These are phyloP conservation scores for Pseudeuparius sepicola DNA, from an alignment of 2,888 invertebrate species.

Conservation along the genomic window DNA sequence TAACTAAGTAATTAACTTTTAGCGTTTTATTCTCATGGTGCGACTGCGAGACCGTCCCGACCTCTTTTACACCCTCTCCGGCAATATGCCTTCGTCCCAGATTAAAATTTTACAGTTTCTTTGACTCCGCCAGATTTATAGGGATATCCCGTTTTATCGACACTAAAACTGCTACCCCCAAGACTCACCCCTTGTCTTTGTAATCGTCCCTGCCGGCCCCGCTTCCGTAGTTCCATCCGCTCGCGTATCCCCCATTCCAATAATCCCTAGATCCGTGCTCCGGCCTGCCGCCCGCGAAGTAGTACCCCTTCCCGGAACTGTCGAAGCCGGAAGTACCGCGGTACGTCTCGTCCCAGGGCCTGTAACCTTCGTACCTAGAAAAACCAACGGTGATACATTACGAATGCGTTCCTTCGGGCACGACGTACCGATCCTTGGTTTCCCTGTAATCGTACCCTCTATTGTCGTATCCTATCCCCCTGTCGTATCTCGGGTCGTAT, in stretches of 20 bases:
- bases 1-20: too few species aligned
- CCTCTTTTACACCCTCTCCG: too few species aligned
- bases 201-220: too few species aligned
- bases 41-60: too few species aligned
- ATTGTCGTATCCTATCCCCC: constrained; percentile 31
- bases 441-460: constrained; percentile 43
- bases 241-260: constrained; percentile 27
- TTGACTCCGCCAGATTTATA: too few species aligned
- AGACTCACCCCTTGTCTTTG: constrained; percentile 22
- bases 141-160: too few species aligned
- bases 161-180: not conserved
- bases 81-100: too few species aligned
- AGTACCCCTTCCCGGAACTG: constrained; percentile 49
- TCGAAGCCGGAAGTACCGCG: constrained; percentile 58
- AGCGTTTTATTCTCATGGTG: too few species aligned
- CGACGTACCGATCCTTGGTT: too few species aligned
- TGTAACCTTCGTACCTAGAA: constrained; percentile 31
- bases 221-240: constrained; percentile 28
- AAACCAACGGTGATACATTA: too few species aligned
- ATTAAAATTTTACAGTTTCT: too few species aligned
- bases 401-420: too few species aligned
- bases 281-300: constrained; percentile 42
- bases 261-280: constrained; percentile 7
- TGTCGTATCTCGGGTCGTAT: constrained; percentile 22
- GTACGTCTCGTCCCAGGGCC: constrained; percentile 50